Evolutionary conservation across 2,797 vertebrate species (phyloP).

Genomic region (Tragopan temminckii): DNA sequence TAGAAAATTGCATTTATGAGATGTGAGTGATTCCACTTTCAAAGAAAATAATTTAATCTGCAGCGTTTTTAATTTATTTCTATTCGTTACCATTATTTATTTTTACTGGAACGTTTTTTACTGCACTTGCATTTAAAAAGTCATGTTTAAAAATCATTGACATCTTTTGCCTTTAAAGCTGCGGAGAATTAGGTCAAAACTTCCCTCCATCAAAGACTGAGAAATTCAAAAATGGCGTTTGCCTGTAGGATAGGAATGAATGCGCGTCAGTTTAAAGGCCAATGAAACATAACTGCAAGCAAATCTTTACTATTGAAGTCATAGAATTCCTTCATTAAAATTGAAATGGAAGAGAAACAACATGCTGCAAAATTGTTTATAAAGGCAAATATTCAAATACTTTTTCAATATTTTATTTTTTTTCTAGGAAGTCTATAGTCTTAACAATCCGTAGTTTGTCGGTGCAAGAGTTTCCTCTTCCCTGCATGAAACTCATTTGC

Average conservation of each 20-base stretch:
- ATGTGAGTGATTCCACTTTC: not conserved
- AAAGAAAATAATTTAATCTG: not conserved
- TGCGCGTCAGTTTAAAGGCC: constrained; percentile 33
- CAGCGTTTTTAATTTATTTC: not conserved
- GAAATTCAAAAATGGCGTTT: constrained; percentile 48
- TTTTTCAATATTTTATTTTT: not conserved
- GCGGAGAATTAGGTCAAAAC: constrained; percentile 57
- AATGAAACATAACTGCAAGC: constrained; percentile 60
- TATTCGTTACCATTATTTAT: not conserved
- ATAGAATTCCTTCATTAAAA: constrained; percentile 9
- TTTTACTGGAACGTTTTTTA: not conserved
- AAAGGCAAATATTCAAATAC: not conserved
- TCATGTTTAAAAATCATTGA: not conserved
- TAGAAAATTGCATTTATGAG: not conserved
- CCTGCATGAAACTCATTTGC: not conserved
- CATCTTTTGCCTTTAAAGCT: constrained; percentile 40
- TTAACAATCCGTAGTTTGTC: not conserved
- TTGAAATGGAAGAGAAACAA: constrained; percentile 22
- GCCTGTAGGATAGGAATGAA: constrained; percentile 43
- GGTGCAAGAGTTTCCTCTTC: not conserved
- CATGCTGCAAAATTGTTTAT: constrained; percentile 33
- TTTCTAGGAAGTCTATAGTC: not conserved
- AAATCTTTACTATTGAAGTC: constrained; percentile 41
- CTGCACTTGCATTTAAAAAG: not conserved
- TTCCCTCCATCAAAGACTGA: constrained; percentile 46